Evolutionary conservation across 2,113 vertebrate genomes (phyloP).

Genomic region (Esox niger): DNA sequence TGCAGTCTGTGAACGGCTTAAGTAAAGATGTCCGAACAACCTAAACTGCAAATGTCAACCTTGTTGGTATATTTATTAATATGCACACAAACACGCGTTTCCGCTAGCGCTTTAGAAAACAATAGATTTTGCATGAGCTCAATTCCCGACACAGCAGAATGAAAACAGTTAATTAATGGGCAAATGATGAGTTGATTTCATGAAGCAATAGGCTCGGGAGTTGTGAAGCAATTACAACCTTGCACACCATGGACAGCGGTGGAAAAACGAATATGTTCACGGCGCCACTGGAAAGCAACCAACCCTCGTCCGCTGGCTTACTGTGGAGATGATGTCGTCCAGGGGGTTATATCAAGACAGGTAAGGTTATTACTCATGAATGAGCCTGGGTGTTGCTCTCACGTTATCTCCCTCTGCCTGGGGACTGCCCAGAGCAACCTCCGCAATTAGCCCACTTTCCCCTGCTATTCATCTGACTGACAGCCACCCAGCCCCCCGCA

Average conservation of each 20-base stretch:
- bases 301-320: conserved; percentile 50
- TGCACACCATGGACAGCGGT: too few relatives aligned
- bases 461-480: conserved; percentile 41
- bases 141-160: conserved; percentile 4
- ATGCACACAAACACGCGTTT: too few relatives aligned
- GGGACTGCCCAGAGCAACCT: conserved; percentile 49
- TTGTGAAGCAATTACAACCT: too few relatives aligned
- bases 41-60: too few relatives aligned
- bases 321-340: conserved; percentile 47
- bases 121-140: too few relatives aligned
- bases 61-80: too few relatives aligned
- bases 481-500: conserved; percentile 28
- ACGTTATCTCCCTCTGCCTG: conserved; percentile 53
- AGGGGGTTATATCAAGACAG: conserved; percentile 29
- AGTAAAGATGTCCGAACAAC: too few relatives aligned
- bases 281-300: conserved; percentile 20
- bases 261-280: conserved; percentile 33
- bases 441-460: conserved; percentile 58
- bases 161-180: too few relatives aligned
- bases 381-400: conserved; percentile 40
- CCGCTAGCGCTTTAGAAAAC: too few relatives aligned
- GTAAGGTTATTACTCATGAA: conserved; percentile 66
- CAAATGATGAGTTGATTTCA: too few relatives aligned
- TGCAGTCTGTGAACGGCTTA: too few relatives aligned
- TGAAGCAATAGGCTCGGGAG: too few relatives aligned